Base-by-base conservation (phyloP, 2,113 vertebrate species). In the Halcyon malimbica region DNA sequence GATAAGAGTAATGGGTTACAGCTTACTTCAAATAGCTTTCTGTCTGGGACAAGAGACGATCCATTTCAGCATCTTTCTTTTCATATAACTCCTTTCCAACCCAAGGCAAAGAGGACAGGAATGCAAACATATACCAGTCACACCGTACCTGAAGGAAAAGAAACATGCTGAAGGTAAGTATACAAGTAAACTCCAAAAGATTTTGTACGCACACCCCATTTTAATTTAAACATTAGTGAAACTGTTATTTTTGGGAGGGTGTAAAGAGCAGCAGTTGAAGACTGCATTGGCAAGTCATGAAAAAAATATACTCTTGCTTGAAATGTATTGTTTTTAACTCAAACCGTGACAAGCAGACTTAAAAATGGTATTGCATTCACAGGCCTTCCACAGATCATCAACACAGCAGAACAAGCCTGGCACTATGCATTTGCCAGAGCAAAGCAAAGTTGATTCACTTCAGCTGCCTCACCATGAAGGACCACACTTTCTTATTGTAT, bases 31-130 rank as follows among this genome's bases (percentile, higher is more conserved):
- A 97, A 94, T 99, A 99, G 92, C 97, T 99, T 97, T 99, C 99
- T 26, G 99, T 98, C 96, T 98, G 99, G 95, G 98, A 98, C 78
- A 99, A 98, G 25, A 99, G 98, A 11, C 99, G 98, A 86, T 99
- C 99, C 98, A 99, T 99, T 88, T 99, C 99, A 29, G 99, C 99
- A 42, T 99, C 99, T 96, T 99, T 99, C 97, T 99, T 99, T 97
- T 99, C 99, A 33, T 99, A 99, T 6, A 99, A 97, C 83, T 99
- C 99, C 96, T 99, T 99, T 16, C 99, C 99, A 76, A 99, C 99
- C 99, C 99, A 99, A 69, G 99, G 99, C 92, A 99, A 97, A 82
- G 99, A 99, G 7, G 99, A 99, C 65, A 99, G 97, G 94, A 99
- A 99, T 1, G 99, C 98, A 59, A 98, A 99, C 83, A 99, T 98